Evolutionary conservation across 2,888 invertebrate species (phyloP), one percentile per base, ranked within the genome.

Genomic region (Laspeyria flexula): DNA sequence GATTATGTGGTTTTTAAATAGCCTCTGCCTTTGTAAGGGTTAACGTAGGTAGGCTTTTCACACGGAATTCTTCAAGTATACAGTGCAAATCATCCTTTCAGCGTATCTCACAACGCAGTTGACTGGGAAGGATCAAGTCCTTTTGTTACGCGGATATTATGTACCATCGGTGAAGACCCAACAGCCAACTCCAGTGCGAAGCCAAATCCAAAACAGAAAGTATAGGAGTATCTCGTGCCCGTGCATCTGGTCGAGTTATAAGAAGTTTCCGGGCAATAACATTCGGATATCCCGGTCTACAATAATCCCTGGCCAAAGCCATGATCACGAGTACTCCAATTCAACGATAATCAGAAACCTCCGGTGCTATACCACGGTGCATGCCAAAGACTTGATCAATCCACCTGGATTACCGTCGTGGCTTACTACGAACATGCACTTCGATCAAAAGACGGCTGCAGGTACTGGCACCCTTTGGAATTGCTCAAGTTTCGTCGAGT

Each of bases 401-500:
- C 18, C 18, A 18, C 2, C 5, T 18, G 18, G 18, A 5, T 18
- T 5, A 18, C 18, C 5, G 18, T 18, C 18, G 18, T 18, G 3
- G 10, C 30, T 1, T 5, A 9, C 27, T 10, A n/a, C n/a, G n/a
- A n/a, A n/a, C n/a, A n/a, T n/a, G n/a, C n/a, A n/a, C n/a, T n/a
- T n/a, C n/a, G n/a, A n/a, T n/a, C n/a, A n/a, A n/a, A n/a, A n/a
- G n/a, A n/a, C n/a, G n/a, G n/a, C n/a, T n/a, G n/a, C n/a, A n/a
- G n/a, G 59, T 54, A 1, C 62, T 60, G 18, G 59, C 12, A 49
- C 10, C 55, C 25, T 27, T 13, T 34, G 43, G 1, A 35, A 25
- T 25, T 27, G 35, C 25, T 35, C 34, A 27, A 35, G 29, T 25
- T 35, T 25, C 12, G 10, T 15, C 5, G 34, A 33, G 9, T 16